Conservation (phyloP, 2,888 invertebrate species). For the Orchesellides sinensis region DNA sequence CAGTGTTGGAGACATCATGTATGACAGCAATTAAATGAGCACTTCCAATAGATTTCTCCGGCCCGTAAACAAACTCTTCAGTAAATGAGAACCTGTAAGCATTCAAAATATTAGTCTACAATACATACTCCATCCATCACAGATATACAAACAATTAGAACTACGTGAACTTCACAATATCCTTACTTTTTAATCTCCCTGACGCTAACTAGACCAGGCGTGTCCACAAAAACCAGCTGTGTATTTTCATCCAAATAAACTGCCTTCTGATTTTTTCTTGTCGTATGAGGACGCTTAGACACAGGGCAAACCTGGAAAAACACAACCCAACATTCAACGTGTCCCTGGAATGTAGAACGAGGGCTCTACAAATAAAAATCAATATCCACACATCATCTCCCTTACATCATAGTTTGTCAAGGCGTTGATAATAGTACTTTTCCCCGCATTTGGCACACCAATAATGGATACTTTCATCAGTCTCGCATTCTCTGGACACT, state of each 20-base stretch:
- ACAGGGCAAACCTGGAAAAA: slow-evolving; percentile 88
- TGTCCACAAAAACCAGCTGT: slow-evolving; percentile 95
- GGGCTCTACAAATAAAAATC: too few relatives aligned
- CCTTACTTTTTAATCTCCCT: slow-evolving; percentile 83
- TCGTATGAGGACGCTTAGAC: slow-evolving; percentile 95
- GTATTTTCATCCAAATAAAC: slow-evolving; percentile 86
- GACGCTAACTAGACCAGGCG: slow-evolving; percentile 90
- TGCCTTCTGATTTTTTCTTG: slow-evolving; percentile 85
- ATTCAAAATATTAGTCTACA: slow-evolving; percentile 70
- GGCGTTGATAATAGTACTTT: slow-evolving; percentile 95
- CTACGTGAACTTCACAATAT: background rate
- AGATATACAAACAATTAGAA: background rate
- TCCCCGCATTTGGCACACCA: slow-evolving; percentile 96
- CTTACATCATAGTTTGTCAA: slow-evolving; percentile 88
- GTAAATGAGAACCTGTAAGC: slow-evolving; percentile 80
- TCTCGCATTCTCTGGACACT: slow-evolving; percentile 48
- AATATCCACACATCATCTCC: too few relatives aligned
- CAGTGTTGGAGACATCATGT: slow-evolving; percentile 88
- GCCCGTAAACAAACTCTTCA: slow-evolving; percentile 81
- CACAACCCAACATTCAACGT: too few relatives aligned
- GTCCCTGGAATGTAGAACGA: too few relatives aligned
- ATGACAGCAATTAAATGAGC: slow-evolving; percentile 91
- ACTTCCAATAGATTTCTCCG: slow-evolving; percentile 81
- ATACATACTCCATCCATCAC: background rate
- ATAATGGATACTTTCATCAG: slow-evolving; percentile 86